Evolutionary conservation across 1,140 invertebrate species (phyloP).

Genomic region (Brachionus asplanchnoidis): DNA sequence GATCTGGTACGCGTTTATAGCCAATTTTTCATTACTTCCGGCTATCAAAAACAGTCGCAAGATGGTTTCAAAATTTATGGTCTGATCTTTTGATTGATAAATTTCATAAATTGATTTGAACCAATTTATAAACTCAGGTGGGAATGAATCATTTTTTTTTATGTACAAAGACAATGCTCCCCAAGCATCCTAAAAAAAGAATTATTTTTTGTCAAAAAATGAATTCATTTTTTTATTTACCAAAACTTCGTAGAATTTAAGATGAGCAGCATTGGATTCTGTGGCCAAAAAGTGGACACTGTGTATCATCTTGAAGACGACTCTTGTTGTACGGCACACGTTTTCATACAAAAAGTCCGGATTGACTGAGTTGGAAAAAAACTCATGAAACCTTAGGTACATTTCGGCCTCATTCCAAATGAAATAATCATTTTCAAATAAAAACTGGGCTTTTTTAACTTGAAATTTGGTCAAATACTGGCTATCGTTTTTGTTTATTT

Average conservation of each 20-base stretch:
- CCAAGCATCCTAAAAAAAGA: slow-evolving; percentile 26
- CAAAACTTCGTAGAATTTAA: slow-evolving; percentile 33
- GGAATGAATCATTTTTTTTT: slow-evolving; percentile 9
- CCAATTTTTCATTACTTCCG: not conserved
- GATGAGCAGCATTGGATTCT: slow-evolving; percentile 28
- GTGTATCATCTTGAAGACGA: slow-evolving; percentile 26
- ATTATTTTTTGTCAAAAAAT: not conserved
- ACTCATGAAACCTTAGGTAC: slow-evolving; percentile 31
- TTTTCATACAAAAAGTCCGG: not conserved
- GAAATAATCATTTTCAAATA: slow-evolving; percentile 41
- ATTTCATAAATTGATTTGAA: slow-evolving; percentile 26
- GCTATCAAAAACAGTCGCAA: not conserved
- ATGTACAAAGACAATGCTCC: slow-evolving; percentile 12
- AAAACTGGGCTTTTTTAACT: slow-evolving; percentile 33
- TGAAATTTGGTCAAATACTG: not conserved
- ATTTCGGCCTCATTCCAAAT: slow-evolving; percentile 42
- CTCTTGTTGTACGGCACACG: not conserved
- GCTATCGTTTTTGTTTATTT: slow-evolving; percentile 31
- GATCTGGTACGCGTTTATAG: not conserved
- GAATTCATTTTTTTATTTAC: not conserved
- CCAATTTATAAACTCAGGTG: slow-evolving; percentile 5
- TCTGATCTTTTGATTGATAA: not conserved
- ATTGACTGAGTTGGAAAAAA: not conserved
- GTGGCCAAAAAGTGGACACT: not conserved
- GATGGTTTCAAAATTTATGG: not conserved